These are phyloP conservation scores for Leptodactylus fallax DNA, from an alignment of 2,797 vertebrate species.

Conservation along the genomic window DNA sequence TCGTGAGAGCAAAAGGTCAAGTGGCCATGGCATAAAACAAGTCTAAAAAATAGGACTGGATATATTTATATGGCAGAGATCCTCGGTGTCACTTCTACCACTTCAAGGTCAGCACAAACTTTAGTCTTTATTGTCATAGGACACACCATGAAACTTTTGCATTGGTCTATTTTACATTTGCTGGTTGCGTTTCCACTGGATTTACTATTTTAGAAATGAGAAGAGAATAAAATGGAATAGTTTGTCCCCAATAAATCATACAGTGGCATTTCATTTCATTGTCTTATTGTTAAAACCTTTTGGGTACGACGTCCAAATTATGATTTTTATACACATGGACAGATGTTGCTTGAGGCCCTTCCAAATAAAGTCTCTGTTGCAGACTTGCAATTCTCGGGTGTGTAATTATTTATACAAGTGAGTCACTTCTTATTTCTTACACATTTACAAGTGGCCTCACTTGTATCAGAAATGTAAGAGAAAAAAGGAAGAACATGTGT, in stretches of 20 bases:
- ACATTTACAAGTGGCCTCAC: constrained; percentile 25
- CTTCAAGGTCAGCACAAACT: neutral
- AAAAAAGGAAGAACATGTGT: neutral
- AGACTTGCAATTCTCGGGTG: constrained; percentile 39
- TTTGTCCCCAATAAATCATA: constrained; percentile 19
- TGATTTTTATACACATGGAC: constrained; percentile 53
- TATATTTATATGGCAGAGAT: neutral
- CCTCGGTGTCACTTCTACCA: neutral
- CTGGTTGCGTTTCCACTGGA: neutral
- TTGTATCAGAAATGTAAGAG: neutral
- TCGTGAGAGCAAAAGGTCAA: neutral
- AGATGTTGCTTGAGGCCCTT: constrained; percentile 48
- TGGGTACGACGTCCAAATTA: constrained; percentile 37
- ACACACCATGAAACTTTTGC: neutral
- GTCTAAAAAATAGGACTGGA: neutral
- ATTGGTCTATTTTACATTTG: neutral
- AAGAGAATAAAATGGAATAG: neutral
- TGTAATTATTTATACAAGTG: constrained; percentile 53
- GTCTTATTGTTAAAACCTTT: constrained; percentile 31
- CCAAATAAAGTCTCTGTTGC: constrained; percentile 46
- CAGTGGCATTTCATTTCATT: constrained; percentile 29
- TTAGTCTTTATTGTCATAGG: neutral
- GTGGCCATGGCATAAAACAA: neutral
- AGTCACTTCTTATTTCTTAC: constrained; percentile 39
- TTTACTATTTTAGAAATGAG: neutral